Evolutionary conservation across 2,888 invertebrate genomes (phyloP).

Genomic region (Ophraella communa): DNA sequence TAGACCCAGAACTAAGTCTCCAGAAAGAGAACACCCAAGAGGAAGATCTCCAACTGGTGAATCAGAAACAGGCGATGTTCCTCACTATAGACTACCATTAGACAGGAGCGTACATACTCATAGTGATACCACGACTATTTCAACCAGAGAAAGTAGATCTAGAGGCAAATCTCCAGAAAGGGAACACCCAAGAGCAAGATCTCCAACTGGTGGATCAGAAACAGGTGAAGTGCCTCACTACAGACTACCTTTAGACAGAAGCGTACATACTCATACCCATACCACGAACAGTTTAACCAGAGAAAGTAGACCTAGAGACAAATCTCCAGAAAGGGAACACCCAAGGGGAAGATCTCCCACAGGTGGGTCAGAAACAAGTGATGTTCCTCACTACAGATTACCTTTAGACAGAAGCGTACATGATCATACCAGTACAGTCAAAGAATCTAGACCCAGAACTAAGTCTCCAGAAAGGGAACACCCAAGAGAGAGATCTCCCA

Average conservation of each 20-base stretch:
- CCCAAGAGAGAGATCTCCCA: background rate
- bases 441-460: background rate
- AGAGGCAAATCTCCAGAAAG: background rate
- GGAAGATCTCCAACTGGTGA: too few relatives aligned
- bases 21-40: background rate
- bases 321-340: background rate
- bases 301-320: background rate
- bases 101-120: conserved; percentile 45
- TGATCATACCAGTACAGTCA: conserved; percentile 22
- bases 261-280: conserved; percentile 4
- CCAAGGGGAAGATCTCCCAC: background rate
- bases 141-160: background rate
- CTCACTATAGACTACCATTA: conserved; percentile 54
- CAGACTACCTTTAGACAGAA: conserved; percentile 30
- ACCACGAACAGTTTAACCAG: background rate
- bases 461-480: background rate
- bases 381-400: conserved; percentile 50
- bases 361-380: conserved; percentile 6
- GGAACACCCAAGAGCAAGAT: background rate
- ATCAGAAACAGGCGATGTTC: conserved; percentile 29
- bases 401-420: conserved; percentile 49
- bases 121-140: conserved; percentile 1
- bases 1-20: background rate
- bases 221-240: conserved; percentile 26
- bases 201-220: background rate